Evolutionary conservation across 2,888 invertebrate species (phyloP), one percentile per base, ranked within the genome.

Genomic region (Heliothis peltigera): DNA sequence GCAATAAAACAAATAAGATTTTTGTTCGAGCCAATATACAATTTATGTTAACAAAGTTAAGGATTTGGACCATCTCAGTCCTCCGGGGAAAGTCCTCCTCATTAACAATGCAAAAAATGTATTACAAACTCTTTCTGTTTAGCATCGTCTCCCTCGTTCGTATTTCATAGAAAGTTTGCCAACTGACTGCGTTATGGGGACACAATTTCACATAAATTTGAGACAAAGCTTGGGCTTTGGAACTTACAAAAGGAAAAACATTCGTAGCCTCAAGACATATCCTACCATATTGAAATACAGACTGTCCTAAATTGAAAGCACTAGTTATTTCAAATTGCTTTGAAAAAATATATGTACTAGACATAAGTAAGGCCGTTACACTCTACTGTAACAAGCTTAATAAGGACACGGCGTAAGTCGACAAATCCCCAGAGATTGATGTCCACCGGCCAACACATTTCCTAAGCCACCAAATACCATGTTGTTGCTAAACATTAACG

Each of bases 401-500:
- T 74, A 79, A 79, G 69, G 64, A 72, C 73, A 67, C 68, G 70
- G 70, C 65, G 72, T 67, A 70, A 67, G 77, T 81, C 77, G 75
- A 73, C 77, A 82, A 84, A 83, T 88, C 88, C 87, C 82, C 22
- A 49, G 86, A 86, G 87, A 88, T 84, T 84, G 84, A 88, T 87
- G 81, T 75, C 75, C 79, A 74, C 59, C 51, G 47, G 53, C 56
- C 56, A 66, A 66, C 69, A 80, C 63, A 69, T 70, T 79, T 79
- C 74, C 73, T 79, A 77, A 79, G 70, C 65, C 62, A 44, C 54
- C 56, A 18, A 65, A 70, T 72, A 80, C 32, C 75, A 76, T 79
- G 80, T 80, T 77, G 72, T 75, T 71, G 64, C 65, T 79, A 70
- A 78, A 77, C 81, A 84, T 87, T 83, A 85, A 81, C 80, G 83